Base-by-base conservation (phyloP, 2,797 vertebrate species). In the Coluber constrictor region DNA sequence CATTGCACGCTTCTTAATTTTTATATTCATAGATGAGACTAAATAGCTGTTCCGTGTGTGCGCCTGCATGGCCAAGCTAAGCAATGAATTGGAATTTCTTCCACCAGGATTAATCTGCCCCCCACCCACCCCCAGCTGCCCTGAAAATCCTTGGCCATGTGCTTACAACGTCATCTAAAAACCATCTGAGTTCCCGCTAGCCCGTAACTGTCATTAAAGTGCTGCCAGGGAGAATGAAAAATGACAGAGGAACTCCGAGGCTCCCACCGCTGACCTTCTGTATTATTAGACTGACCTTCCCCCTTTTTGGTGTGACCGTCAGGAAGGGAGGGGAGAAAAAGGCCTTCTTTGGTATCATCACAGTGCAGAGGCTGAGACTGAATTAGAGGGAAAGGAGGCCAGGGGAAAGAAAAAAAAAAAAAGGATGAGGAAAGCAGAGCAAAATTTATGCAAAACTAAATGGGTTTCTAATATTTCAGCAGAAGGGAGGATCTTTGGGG, bases 211-310 rank as follows among this genome's bases (percentile, higher is more conserved):
- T 98, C 98, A 98, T 98, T 98, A 98, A 98, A 98, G 97, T 95
- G 98, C 97, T 95, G 97, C 97, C 66, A 70, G 98, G 98, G 98
- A 97, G 98, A 98, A 98, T 98, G 98, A 98, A 98, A 98, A 98
- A 98, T 98, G 98, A 98, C 98, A 98, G 97, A 97, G 98, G 98
- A 98, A 98, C 98, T 98, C 96, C 59, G 97, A 97, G 98, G 98
- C 98, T 98, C 98, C 98, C 98, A 97, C 96, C 96, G 94, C 96
- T 97, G 98, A 98, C 98, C 98, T 98, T 97, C 97, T 97, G 97
- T 98, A 98, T 98, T 98, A 98, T 98, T 98, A 98, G 97, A 98
- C 98, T 98, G 98, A 98, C 98, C 98, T n/a, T 98, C 98, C 98
- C 98, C 98, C 97, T 95, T 97, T 98, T 98, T 98, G 98, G 98